Evolutionary conservation across 2,797 vertebrate genomes (phyloP).

Genomic region (Trachops cirrhosus): DNA sequence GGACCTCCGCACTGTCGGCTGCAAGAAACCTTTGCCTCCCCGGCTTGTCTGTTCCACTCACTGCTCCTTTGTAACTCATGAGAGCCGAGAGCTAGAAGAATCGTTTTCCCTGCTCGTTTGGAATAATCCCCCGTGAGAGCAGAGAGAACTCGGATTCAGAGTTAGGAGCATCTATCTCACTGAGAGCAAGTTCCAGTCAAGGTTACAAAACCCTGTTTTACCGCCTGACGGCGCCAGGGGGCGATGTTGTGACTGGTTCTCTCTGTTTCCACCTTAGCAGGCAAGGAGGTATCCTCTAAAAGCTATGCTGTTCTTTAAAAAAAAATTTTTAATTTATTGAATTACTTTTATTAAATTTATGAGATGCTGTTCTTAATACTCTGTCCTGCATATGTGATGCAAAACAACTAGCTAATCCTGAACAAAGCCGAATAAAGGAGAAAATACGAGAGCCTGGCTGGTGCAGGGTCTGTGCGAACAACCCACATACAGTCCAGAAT

Average conservation of each 20-base stretch:
- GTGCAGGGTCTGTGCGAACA: not conserved
- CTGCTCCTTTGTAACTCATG: too few relatives aligned
- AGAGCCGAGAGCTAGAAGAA: not conserved
- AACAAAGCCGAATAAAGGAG: not conserved
- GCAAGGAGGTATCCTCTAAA: not conserved
- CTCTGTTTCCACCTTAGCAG: not conserved
- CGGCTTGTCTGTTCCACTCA: too few relatives aligned
- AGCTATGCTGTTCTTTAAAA: not conserved
- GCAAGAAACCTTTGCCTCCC: too few relatives aligned
- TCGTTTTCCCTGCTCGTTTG: too few relatives aligned
- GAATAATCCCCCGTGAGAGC: not conserved
- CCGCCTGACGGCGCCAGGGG: rapidly evolving
- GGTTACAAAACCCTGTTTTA: not conserved
- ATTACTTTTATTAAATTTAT: too few relatives aligned
- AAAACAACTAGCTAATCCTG: not conserved
- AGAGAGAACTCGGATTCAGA: not conserved
- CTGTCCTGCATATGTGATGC: not conserved
- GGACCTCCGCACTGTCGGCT: not conserved
- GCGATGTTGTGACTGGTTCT: not conserved
- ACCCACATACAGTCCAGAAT: not conserved
- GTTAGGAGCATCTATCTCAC: too few relatives aligned
- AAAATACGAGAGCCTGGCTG: not conserved
- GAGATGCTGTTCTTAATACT: not conserved
- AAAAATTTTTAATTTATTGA: too few relatives aligned
- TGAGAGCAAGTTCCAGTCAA: not conserved